A percentile compares a stretch with the other conserved stretches of the same genome.
Conservation (phyloP, 1,140 invertebrate species). For the Achatina immaculata region DNA sequence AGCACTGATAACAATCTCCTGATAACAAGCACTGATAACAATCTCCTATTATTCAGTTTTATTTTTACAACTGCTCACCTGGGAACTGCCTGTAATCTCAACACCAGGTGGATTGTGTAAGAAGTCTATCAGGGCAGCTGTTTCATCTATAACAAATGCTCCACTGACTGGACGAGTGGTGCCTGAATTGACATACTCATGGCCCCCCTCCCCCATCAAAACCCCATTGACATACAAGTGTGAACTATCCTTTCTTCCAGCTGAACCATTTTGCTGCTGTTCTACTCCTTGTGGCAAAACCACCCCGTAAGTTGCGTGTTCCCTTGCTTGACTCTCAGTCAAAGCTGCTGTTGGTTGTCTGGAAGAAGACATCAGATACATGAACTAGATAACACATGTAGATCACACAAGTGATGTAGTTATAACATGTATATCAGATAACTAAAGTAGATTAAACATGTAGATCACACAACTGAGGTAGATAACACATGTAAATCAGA, state of each 20-base stretch:
- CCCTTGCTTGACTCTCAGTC: constrained; percentile 13
- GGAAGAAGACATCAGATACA: constrained; percentile 30
- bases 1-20: too few relatives aligned
- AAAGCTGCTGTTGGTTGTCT: constrained; percentile 29
- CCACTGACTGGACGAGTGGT: background rate
- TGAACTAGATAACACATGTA: too few relatives aligned
- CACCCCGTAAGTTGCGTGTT: constrained; percentile 2
- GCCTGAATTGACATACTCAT: constrained; percentile 60
- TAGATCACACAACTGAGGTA: too few relatives aligned
- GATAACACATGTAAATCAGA: too few relatives aligned
- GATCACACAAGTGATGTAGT: background rate
- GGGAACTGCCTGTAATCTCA: constrained; percentile 19
- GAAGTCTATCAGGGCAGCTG: constrained; percentile 52
- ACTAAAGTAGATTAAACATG: too few relatives aligned
- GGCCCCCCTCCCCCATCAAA: constrained; percentile 37
- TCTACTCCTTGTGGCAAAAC: background rate
- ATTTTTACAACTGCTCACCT: constrained; percentile 14
- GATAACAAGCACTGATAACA: too few relatives aligned
- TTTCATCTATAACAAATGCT: constrained; percentile 42
- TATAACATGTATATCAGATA: too few relatives aligned
- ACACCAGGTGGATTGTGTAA: constrained; percentile 46
- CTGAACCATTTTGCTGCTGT: background rate
- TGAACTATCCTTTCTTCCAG: constrained; percentile 17
- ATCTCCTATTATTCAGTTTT: too few relatives aligned
- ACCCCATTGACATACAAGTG: constrained; percentile 56